Conservation (phyloP, 2,888 invertebrate species). For the Gymnosoma rotundatum region DNA sequence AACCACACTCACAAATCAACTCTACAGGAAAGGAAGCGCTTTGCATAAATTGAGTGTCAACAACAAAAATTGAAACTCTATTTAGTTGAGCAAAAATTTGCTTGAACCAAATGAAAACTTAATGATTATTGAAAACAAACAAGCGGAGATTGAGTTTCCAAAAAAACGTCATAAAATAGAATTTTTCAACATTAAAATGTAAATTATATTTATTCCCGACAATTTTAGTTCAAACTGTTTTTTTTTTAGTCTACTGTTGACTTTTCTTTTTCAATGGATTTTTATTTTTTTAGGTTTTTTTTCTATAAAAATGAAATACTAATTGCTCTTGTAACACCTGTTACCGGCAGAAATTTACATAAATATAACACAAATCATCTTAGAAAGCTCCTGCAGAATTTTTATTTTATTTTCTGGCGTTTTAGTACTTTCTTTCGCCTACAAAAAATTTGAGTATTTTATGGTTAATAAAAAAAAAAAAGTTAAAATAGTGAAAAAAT, state of each 20-base stretch:
- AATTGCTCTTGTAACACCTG: conserved; percentile 78
- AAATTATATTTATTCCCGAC: not conserved
- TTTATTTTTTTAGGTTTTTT: not conserved
- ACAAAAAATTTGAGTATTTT: conserved; percentile 26
- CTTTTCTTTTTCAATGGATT: conserved; percentile 23
- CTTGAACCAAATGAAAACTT: not conserved
- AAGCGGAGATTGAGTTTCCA: conserved; percentile 9
- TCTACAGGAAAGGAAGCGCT: not conserved
- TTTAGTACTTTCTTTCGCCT: conserved; percentile 7
- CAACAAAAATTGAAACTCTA: conserved; percentile 19
- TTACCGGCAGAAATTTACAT: conserved; percentile 78
- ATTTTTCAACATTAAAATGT: not conserved
- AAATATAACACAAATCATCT: conserved; percentile 79
- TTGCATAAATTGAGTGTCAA: conserved; percentile 8
- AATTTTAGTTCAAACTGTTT: not conserved
- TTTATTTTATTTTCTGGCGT: conserved; percentile 2
- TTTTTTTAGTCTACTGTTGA: not conserved
- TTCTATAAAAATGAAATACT: conserved; percentile 65
- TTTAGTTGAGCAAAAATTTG: not conserved
- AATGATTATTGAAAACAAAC: conserved; percentile 21
- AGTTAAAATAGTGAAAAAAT: conserved; percentile 37
- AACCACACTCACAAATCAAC: not conserved
- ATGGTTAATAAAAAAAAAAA: conserved; percentile 17
- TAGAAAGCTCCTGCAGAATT: conserved; percentile 36
- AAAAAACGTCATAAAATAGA: not conserved